Evolutionary conservation across 2,888 invertebrate species (phyloP), one percentile per base, ranked within the genome.

Genomic region (Melieria omissa): DNA sequence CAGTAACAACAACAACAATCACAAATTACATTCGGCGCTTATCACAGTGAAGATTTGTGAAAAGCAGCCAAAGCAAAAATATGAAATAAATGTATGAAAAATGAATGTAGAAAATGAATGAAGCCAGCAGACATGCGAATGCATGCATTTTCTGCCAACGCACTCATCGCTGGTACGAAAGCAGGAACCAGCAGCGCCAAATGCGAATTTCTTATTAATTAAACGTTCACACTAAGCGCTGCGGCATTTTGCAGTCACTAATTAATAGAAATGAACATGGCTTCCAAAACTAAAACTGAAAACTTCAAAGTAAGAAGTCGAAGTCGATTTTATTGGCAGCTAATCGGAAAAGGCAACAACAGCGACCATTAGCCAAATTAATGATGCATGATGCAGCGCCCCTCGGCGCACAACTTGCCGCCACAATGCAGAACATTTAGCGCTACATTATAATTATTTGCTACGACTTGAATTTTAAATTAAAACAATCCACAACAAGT

Each of bases 201-300:
- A 46, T 65, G 65, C 46, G 66, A 66, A 66, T 66, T 58, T 46
- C 9, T 49, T 66, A 58, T 66, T 66, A 66, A 66, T 66, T 29
- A 58, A 66, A 66, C 41, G 41, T 57, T 66, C 47, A 58, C 60
- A 49, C 57, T 58, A 57, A 58, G 14, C 29, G 55, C 58, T 66
- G 49, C 8, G 5, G 47, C 41, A 49, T 58, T 58, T 66, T 49
- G n/a, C 7, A 14, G 9, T 60, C 49, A 29, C 29, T 29, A 29
- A 29, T 29, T 29, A 29, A 29, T 3, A 29, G 29, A 29, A 29
- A 29, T 29, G 29, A 29, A 29, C 29, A 60, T 60, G 16, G 16
- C 46, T 67, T 9, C 6, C 49, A 14, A 52, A 54, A 7, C 29
- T 42, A 49, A 47, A 49, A 49, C 47, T 29, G 29, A 29, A 29